These are phyloP conservation scores for Meloidogyne chitwoodi DNA, from an alignment of 1,140 invertebrate species.

Conservation along the genomic window DNA sequence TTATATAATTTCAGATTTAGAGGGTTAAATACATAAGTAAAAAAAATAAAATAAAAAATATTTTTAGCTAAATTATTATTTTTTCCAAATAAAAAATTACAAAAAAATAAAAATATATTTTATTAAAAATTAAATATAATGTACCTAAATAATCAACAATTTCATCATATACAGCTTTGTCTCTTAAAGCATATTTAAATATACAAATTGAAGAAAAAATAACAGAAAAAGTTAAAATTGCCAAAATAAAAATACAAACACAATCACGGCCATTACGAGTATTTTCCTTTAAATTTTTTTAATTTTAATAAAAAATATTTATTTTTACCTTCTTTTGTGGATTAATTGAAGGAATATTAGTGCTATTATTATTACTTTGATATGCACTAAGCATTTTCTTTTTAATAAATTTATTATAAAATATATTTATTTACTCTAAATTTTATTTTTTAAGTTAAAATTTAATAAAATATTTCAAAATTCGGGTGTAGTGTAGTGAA, in stretches of 20 bases:
- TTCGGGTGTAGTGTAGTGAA: too few relatives aligned
- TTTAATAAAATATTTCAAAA: too few relatives aligned
- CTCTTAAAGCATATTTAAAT: conserved; percentile 36
- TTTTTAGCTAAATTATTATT: too few relatives aligned
- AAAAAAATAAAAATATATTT: not conserved
- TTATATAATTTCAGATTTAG: too few relatives aligned
- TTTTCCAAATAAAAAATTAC: not conserved
- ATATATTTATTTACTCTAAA: too few relatives aligned
- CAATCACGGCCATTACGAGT: conserved; percentile 24
- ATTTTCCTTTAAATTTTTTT: not conserved
- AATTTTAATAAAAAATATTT: not conserved
- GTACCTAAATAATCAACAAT: conserved; percentile 35
- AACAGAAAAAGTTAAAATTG: conserved; percentile 18
- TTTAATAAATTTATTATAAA: not conserved
- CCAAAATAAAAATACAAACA: conserved; percentile 37
- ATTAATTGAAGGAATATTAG: not conserved
- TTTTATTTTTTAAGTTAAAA: too few relatives aligned
- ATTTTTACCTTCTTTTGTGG: not conserved
- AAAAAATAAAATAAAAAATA: too few relatives aligned
- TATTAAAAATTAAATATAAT: not conserved
- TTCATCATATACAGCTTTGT: conserved; percentile 38
- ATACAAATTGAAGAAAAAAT: conserved; percentile 36
- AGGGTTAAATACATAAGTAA: too few relatives aligned
- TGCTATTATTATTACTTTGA: not conserved
- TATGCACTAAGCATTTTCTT: not conserved